Percentiles rank a stretch among this genome's conserved stretches.
Conservation (phyloP, 2,113 vertebrate genomes). For the Ovis aries region DNA sequence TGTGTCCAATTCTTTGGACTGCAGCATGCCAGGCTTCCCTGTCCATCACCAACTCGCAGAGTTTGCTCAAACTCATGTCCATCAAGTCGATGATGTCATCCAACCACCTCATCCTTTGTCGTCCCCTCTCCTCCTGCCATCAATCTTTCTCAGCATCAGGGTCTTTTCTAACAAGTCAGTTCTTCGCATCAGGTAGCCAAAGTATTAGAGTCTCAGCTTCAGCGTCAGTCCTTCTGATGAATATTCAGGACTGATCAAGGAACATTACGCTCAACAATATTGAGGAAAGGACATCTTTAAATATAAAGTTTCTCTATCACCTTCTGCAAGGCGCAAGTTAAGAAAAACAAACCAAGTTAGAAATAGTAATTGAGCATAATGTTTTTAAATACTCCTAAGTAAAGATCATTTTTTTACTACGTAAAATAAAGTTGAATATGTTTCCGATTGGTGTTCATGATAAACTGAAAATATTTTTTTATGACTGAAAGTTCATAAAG, state of each 20-base stretch:
- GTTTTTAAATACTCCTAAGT: not conserved
- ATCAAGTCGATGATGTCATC: accelerated
- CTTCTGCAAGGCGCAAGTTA: not conserved
- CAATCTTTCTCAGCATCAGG: not conserved
- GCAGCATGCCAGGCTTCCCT: not conserved
- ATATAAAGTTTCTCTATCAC: not conserved
- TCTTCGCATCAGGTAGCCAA: not conserved
- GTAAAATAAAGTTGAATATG: not conserved
- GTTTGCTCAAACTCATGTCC: not conserved
- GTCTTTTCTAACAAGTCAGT: not conserved
- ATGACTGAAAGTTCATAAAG: not conserved
- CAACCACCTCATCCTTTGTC: not conserved
- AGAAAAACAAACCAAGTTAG: not conserved
- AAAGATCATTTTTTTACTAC: not conserved
- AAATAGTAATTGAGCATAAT: not conserved
- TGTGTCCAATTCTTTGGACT: not conserved
- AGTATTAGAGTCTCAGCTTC: not conserved
- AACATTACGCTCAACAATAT: not conserved
- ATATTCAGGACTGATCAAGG: not conserved
- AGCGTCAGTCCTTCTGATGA: not conserved
- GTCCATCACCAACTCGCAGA: not conserved
- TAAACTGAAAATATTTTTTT: not conserved
- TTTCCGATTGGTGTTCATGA: not conserved
- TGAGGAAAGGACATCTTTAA: not conserved
- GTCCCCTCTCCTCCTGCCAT: not conserved